Conservation (phyloP, 2,888 invertebrate genomes). For the Taphrorychus bicolor region DNA sequence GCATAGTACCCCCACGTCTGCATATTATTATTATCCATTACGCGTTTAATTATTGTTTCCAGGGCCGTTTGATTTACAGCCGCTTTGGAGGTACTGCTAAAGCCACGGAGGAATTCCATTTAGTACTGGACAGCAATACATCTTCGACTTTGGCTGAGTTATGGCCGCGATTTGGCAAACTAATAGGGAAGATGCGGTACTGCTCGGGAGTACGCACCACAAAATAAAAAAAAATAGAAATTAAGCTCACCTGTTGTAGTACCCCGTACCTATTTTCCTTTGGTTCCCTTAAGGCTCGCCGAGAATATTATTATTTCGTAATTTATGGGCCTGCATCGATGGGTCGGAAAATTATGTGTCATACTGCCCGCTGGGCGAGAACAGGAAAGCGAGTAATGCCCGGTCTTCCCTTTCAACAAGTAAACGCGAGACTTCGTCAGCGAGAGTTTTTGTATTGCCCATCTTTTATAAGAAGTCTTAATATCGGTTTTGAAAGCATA, state of each 20-base stretch:
- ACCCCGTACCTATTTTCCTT: constrained; percentile 39
- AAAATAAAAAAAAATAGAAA: not conserved
- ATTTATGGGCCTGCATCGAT: constrained; percentile 52
- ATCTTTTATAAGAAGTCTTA: not conserved
- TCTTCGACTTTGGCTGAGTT: not conserved
- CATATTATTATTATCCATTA: constrained; percentile 34
- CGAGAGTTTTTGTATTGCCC: constrained; percentile 1
- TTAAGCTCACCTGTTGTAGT: not conserved
- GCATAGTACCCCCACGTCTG: constrained; percentile 30
- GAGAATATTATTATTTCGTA: constrained; percentile 50
- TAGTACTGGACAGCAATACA: not conserved
- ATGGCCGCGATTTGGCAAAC: not conserved
- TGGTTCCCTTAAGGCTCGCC: constrained; percentile 42
- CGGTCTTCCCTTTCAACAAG: constrained; percentile 35
- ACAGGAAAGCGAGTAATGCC: constrained; percentile 33
- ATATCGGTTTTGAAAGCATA: too few relatives aligned
- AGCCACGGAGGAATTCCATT: not conserved
- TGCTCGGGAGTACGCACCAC: not conserved
- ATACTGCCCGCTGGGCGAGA: constrained; percentile 49
- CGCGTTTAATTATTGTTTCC: constrained; percentile 33
- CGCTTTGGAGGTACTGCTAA: constrained; percentile 13
- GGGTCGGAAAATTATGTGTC: constrained; percentile 52
- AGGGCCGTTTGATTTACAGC: constrained; percentile 28
- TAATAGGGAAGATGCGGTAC: not conserved
- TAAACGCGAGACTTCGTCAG: not conserved